Evolutionary conservation across 2,797 vertebrate genomes (phyloP), one percentile per base, ranked within the genome.

Genomic region (Centroberyx gerrardi): DNA sequence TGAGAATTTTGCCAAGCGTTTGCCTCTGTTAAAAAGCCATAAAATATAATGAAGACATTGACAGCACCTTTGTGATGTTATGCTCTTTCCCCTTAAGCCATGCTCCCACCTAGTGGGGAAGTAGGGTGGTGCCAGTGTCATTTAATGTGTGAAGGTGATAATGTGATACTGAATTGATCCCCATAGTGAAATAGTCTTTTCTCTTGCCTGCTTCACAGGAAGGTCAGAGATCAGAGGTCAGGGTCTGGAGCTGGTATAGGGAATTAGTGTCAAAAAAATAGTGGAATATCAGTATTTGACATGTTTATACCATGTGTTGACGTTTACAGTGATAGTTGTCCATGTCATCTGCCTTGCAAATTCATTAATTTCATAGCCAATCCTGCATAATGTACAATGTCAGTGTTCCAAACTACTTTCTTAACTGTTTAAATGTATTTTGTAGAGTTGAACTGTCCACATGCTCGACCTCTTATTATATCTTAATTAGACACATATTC

Each of bases 101-200:
- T 90, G 78, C 81, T 76, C 0, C 86, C 88, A 84, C 27, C 86
- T 90, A 81, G 83, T 90, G 92, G 85, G 46, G 0, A 18, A 4
- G 31, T 27, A 12, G 6, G 12, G 22, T 42, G 22, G n/a, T 22
- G 9, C 7, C 14, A 38, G 13, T 8, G 8, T 42, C n/a, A 28
- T 44, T 40, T n/a, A 59, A 58, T 36, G 14, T 17, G 8, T 49
- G 7, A 53, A 22, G 27, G 27, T 53, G 10, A 22, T 12, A 22
- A 22, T 27, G 18, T 42, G 40, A 42, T 42, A 42, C 9, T 42
- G 9, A 6, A 38, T 38, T 6, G 36, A 38, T 38, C 36, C 36
- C 36, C 8, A 17, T 9, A 18, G 7, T 51, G 8, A 51, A 8
- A 18, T 51, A 9, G 6, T 18, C 17, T n/a, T 10, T 3, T 18